Conservation (phyloP, 1,140 invertebrate species). For the Meloidogyne exigua region DNA sequence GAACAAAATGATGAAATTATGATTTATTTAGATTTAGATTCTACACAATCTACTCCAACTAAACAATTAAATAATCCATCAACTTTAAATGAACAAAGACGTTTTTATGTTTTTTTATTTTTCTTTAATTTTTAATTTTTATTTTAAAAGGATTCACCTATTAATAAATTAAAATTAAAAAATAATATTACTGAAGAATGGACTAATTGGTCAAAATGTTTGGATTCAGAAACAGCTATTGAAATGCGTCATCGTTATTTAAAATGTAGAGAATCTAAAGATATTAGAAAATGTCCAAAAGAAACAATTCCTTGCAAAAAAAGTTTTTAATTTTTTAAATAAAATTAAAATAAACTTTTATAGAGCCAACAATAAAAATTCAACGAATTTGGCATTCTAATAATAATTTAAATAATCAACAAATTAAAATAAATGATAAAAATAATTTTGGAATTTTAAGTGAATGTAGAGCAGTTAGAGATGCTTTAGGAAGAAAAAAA, state of each 20-base stretch:
- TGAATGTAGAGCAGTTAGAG: slow-evolving; percentile 47
- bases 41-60: background rate
- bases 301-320: slow-evolving; percentile 48
- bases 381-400: background rate
- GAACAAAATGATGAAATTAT: slow-evolving; percentile 20
- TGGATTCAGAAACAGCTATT: background rate
- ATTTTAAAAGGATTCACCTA: slow-evolving; percentile 5
- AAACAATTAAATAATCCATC: background rate
- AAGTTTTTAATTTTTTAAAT: slow-evolving; percentile 1
- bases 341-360: background rate
- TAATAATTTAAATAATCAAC: slow-evolving; percentile 14
- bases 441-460: background rate
- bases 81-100: background rate
- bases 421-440: slow-evolving; percentile 14
- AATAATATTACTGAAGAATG: slow-evolving; percentile 8
- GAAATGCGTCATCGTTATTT: slow-evolving; percentile 50
- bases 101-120: slow-evolving; percentile 3
- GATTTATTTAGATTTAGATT: slow-evolving; percentile 18
- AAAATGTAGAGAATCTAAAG: slow-evolving; percentile 47
- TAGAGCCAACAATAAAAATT: slow-evolving; percentile 7
- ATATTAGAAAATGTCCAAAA: slow-evolving; percentile 53
- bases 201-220: slow-evolving; percentile 33
- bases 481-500: slow-evolving; percentile 43
- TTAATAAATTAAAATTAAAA: background rate
- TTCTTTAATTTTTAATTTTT: slow-evolving; percentile 5